Conservation (phyloP, 2,888 invertebrate species). For the Eupithecia insigniata region DNA sequence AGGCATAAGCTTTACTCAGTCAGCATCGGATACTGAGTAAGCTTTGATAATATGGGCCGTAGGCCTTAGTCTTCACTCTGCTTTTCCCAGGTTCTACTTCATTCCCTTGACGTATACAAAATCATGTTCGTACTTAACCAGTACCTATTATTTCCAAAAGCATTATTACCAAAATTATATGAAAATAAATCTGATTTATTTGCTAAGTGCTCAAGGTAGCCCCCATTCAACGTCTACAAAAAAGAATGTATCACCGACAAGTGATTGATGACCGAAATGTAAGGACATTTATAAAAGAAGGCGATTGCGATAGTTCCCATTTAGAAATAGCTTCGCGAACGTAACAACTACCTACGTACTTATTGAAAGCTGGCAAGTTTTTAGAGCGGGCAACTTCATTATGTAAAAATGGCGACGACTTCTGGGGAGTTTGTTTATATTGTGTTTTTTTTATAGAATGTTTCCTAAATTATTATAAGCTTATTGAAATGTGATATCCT, state of each 20-base stretch:
- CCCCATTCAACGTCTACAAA: slow-evolving; percentile 13
- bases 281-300: slow-evolving; percentile 40
- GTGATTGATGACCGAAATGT: slow-evolving; percentile 58
- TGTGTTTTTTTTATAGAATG: too few species aligned
- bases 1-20: too few species aligned
- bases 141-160: background rate
- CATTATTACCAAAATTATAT: background rate
- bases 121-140: background rate
- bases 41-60: background rate
- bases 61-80: background rate
- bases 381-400: too few species aligned
- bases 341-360: too few species aligned
- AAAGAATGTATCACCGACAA: slow-evolving; percentile 16
- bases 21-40: background rate
- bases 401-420: too few species aligned
- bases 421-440: too few species aligned
- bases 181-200: background rate
- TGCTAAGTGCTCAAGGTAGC: background rate
- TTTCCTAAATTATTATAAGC: too few species aligned
- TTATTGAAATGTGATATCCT: too few species aligned
- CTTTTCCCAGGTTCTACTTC: background rate
- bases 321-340: slow-evolving; percentile 54
- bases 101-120: background rate
- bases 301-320: slow-evolving; percentile 54
- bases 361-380: too few species aligned